Conservation (phyloP, 2,113 vertebrate species). For the Nesoenas mayeri region DNA sequence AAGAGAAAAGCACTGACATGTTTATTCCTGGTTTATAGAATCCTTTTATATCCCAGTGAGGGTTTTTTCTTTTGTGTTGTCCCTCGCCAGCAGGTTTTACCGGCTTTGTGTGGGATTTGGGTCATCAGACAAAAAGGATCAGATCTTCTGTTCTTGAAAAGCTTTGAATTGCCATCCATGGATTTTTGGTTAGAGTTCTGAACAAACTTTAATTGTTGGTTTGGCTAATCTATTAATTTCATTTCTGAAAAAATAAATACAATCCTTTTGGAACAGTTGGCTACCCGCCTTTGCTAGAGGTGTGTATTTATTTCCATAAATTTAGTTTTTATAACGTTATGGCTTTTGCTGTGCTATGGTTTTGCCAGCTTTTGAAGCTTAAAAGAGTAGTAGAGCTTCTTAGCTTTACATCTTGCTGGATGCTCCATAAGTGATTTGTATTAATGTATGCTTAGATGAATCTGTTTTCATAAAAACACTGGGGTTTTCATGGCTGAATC, state of each 20-base stretch:
- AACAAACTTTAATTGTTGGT: not conserved
- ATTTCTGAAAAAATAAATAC: not conserved
- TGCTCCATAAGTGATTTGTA: not conserved
- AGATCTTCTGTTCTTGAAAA: not conserved
- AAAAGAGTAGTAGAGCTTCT: not conserved
- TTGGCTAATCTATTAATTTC: not conserved
- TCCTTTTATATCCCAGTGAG: accelerated
- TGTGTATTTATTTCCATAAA: not conserved
- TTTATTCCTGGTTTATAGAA: not conserved
- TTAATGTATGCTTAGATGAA: not conserved
- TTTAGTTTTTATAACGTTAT: not conserved
- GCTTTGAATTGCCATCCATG: not conserved
- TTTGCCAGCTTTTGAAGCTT: not conserved
- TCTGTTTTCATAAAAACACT: not conserved
- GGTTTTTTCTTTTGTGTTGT: not conserved
- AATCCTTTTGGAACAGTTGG: not conserved
- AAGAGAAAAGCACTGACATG: not conserved
- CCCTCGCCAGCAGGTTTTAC: not conserved
- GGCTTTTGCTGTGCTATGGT: not conserved
- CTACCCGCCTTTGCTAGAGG: not conserved
- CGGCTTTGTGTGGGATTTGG: not conserved
- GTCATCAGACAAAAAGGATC: not conserved
- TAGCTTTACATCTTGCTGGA: not conserved
- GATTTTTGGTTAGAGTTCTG: not conserved
- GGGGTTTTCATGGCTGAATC: not conserved